A percentile compares a stretch with the other conserved stretches of the same genome.
Evolutionary conservation across 2,113 vertebrate genomes (phyloP).

Genomic region (Rhabdornis inornatus): DNA sequence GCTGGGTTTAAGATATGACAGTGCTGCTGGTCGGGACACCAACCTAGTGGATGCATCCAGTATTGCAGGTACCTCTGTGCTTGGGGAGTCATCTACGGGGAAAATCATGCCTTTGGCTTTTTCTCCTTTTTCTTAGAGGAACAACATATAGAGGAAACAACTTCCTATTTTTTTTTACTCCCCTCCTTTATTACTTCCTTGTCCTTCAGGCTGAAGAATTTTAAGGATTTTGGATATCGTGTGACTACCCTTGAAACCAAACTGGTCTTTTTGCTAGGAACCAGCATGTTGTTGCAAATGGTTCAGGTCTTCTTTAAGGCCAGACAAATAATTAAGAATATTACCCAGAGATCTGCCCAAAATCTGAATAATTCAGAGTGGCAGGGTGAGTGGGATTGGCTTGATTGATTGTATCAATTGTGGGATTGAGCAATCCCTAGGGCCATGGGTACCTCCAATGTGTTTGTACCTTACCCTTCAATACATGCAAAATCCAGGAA

Average conservation of each 20-base stretch:
- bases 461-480: not conserved
- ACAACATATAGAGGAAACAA: fast-evolving
- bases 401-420: too few relatives aligned
- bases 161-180: not conserved
- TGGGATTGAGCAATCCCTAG: not conserved
- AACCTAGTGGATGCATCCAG: not conserved
- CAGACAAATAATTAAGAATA: not conserved
- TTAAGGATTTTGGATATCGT: not conserved
- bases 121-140: not conserved
- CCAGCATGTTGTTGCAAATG: not conserved
- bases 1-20: not conserved
- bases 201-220: not conserved
- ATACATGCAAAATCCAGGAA: not conserved
- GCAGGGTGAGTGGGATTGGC: not conserved
- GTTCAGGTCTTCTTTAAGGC: not conserved
- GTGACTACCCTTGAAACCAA: not conserved
- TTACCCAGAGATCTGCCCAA: not conserved
- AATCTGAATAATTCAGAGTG: not conserved
- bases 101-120: not conserved
- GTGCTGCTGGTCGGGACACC: not conserved
- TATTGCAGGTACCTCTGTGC: not conserved
- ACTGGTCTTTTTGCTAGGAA: not conserved
- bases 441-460: not conserved
- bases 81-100: not conserved
- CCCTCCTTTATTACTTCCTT: not conserved